phyloP scores from a whole-genome alignment of 2,888 invertebrate genomes.

The Erpobdella octoculata region DNA sequence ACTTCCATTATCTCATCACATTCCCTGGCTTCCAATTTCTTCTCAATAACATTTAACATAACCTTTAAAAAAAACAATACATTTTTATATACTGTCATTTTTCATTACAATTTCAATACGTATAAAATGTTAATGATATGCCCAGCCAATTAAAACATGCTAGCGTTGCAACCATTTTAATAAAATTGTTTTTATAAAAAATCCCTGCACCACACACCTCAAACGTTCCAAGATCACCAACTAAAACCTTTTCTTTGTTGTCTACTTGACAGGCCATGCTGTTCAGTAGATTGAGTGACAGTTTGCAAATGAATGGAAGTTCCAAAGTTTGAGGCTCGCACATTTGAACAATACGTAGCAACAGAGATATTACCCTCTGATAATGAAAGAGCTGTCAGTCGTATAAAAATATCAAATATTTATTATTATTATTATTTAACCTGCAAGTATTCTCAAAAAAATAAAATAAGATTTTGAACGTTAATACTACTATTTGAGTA shows the following conservation, averaged over 20 bases:
- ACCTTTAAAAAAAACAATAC: conserved; percentile 55
- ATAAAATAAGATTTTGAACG: background rate
- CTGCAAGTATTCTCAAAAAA: background rate
- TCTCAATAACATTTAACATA: conserved; percentile 79
- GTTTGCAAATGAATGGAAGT: conserved; percentile 76
- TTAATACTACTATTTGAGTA: background rate
- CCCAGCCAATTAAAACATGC: too few relatives aligned
- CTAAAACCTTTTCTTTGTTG: conserved; percentile 77
- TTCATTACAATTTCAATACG: too few relatives aligned
- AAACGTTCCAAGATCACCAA: conserved; percentile 77
- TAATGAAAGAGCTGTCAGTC: conserved; percentile 77
- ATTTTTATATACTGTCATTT: too few relatives aligned
- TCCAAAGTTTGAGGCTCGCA: conserved; percentile 48
- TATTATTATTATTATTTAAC: too few relatives aligned
- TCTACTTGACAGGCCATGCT: conserved; percentile 93
- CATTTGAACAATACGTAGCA: conserved; percentile 68
- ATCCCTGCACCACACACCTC: too few relatives aligned
- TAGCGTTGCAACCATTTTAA: too few relatives aligned
- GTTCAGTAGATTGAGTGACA: conserved; percentile 87
- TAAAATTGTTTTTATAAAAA: too few relatives aligned
- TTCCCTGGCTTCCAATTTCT: conserved; percentile 66
- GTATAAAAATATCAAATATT: conserved; percentile 9
- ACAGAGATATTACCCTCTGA: conserved; percentile 72
- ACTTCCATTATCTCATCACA: conserved; percentile 95
- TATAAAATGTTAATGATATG: too few relatives aligned